Conservation (phyloP, 2,113 vertebrate genomes). For the Lophura nycthemera region DNA sequence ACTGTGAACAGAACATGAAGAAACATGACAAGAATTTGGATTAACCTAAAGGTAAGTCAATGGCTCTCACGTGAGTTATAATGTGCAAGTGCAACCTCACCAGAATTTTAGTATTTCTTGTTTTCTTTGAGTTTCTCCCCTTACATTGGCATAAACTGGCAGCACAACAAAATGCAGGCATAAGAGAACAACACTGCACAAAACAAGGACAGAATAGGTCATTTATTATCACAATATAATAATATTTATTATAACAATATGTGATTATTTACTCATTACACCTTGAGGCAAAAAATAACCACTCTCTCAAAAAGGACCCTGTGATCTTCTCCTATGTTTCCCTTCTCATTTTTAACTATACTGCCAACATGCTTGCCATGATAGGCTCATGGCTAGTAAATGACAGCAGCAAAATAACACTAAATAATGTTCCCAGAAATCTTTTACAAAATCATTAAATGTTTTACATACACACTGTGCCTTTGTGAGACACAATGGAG, state of each 20-base stretch:
- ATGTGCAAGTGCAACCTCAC: neutral
- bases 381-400: neutral
- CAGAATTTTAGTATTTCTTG: neutral
- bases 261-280: neutral
- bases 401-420: neutral
- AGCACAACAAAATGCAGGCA: neutral
- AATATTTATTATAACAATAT: no score
- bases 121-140: neutral
- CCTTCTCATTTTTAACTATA: accelerated
- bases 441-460: neutral
- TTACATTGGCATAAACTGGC: neutral
- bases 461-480: neutral
- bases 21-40: neutral
- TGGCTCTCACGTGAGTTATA: accelerated
- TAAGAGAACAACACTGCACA: neutral
- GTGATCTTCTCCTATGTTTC: neutral
- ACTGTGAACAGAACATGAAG: neutral
- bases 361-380: accelerated
- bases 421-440: neutral
- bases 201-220: neutral
- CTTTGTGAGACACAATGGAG: neutral
- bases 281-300: neutral
- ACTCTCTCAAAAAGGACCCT: neutral
- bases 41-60: neutral
- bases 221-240: neutral